These are phyloP conservation scores for Epinephelus malabaricus DNA, from an alignment of 2,797 vertebrate genomes.

Conservation along the genomic window DNA sequence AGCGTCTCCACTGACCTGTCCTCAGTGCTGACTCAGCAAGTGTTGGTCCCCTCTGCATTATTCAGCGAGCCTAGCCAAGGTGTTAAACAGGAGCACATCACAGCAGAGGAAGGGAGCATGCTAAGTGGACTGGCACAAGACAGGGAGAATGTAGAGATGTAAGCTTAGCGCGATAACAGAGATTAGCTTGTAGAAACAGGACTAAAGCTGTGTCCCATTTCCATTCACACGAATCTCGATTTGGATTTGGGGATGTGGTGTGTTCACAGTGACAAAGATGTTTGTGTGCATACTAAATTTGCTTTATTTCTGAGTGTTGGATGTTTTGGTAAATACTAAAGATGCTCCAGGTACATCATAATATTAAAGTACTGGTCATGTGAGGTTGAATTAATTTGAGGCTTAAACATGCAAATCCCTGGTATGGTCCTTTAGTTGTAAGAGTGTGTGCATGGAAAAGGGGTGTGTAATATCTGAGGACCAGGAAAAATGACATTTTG, in stretches of 20 bases:
- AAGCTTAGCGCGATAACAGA: conserved; percentile 32
- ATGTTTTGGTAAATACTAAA: not conserved
- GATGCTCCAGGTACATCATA: not conserved
- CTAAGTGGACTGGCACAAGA: conserved; percentile 66
- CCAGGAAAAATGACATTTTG: not conserved
- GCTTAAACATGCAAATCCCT: not conserved
- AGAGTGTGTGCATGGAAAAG: not conserved
- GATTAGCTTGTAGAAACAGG: conserved; percentile 44
- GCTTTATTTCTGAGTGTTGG: not conserved
- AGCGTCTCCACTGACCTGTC: conserved; percentile 73
- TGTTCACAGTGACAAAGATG: not conserved
- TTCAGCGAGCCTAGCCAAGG: conserved; percentile 76
- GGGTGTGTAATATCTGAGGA: not conserved
- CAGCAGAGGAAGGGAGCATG: conserved; percentile 52
- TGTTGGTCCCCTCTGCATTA: conserved; percentile 71
- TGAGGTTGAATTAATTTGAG: not conserved
- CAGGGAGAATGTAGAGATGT: conserved; percentile 32
- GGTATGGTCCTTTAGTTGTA: no score
- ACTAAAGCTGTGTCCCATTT: conserved; percentile 30
- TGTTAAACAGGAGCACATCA: conserved; percentile 77
- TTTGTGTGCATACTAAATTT: conserved; percentile 3
- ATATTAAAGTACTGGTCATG: not conserved
- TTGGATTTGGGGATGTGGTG: conserved; percentile 19
- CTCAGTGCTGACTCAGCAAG: conserved; percentile 76
- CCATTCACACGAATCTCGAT: not conserved